Evolutionary conservation across 2,797 vertebrate species (phyloP).

Genomic region (Crocidura indochinensis): DNA sequence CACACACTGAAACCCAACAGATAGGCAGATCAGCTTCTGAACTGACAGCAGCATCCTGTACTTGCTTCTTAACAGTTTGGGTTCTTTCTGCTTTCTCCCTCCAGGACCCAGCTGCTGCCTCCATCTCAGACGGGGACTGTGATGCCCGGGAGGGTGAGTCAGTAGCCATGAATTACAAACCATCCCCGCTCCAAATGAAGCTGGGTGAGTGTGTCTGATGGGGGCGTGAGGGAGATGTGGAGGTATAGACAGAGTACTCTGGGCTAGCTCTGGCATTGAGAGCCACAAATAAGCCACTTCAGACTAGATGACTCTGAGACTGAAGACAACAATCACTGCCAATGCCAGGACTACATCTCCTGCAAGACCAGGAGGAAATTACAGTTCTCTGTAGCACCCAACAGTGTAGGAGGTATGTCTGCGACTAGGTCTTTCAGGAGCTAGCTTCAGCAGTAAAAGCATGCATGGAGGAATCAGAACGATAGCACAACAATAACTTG

Average conservation of each 20-base stretch:
- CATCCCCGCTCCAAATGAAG: constrained; percentile 97
- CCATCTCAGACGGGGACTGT: constrained; percentile 94
- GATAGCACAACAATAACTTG: no score
- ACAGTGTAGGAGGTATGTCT: constrained; percentile 46
- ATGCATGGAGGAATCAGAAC: neutral
- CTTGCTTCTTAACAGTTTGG: constrained; percentile 42
- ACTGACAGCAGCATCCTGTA: neutral
- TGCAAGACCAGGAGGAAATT: constrained; percentile 45
- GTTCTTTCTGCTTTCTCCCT: constrained; percentile 78
- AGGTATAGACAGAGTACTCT: constrained; percentile 61
- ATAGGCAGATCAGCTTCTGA: constrained; percentile 38
- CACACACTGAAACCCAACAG: neutral
- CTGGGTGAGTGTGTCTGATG: constrained; percentile 93
- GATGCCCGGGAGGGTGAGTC: constrained; percentile 96
- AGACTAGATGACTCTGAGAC: constrained; percentile 48
- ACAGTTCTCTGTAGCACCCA: constrained; percentile 26
- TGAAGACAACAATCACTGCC: constrained; percentile 33
- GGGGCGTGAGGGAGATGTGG: constrained; percentile 69
- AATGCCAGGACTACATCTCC: constrained; percentile 53
- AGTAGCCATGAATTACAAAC: constrained; percentile 98
- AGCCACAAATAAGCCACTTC: constrained; percentile 56
- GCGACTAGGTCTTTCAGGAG: constrained; percentile 6
- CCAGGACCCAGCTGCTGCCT: constrained; percentile 95
- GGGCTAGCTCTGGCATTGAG: constrained; percentile 66
- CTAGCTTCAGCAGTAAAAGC: constrained; percentile 36